Evolutionary conservation across 1,140 invertebrate genomes (phyloP), one percentile per base, ranked within the genome.

Genomic region (Caenorhabditis brenneri): DNA sequence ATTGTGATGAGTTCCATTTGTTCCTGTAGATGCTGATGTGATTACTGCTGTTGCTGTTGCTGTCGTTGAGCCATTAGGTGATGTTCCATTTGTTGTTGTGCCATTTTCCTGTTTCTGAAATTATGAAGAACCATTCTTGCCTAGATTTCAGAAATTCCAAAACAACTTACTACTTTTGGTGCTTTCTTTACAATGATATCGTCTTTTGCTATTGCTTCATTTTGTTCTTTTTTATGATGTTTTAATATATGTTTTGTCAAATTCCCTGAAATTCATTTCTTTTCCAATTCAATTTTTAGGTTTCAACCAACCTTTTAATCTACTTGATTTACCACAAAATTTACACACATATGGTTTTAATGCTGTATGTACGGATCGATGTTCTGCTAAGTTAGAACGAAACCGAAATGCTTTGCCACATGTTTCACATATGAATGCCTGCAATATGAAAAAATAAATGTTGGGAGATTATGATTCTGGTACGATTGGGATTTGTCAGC

Each of bases 391-490:
- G 85, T 90, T 90, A 1, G 90, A 91, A 7, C 89, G 89, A 79
- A 90, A 90, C 22, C 89, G 89, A 81, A 90, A 90, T 12, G 90
- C 89, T 80, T 90, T 90, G n/a, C 88, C 88, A 80, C 89, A 90
- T 69, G 90, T 90, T 85, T 90, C 89, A 80, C 89, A 90, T 46
- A 91, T 85, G 85, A 91, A 90, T 74, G 65, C 65, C 65, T 74
- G 36, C 33, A 74, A 74, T 74, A 15, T 42, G 12, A 42, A 36
- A 46, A 65, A 19, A 27, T 58, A 9, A 31, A 58, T 12, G 9
- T 0, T 0, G 7, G 55, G 16, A 31, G 31, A 65, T 27, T 15
- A 65, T 24, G 29, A 65, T 36, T 39, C 24, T 58, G 22, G 16
- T 58, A 29, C 4, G 27, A 29, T 24, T 58, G 7, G 55, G 31